phyloP scores from a whole-genome alignment of 2,797 vertebrate species.

The Danionella dracula region DNA sequence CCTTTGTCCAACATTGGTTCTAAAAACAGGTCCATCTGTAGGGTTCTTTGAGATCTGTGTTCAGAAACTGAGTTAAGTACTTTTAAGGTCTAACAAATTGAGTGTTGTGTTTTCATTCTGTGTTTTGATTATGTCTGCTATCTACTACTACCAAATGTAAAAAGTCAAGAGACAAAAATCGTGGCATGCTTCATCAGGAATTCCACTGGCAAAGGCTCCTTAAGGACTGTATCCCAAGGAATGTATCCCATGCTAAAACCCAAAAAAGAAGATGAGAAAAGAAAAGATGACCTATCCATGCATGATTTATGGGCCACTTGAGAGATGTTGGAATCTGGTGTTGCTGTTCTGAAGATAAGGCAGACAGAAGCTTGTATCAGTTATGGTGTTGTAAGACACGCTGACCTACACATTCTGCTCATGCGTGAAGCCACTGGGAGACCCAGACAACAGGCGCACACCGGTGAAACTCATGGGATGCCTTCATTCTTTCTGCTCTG shows the following conservation, averaged over 20 bases:
- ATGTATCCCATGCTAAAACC: neutral
- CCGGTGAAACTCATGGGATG: conserved; percentile 2
- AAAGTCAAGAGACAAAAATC: neutral
- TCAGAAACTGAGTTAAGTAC: no score
- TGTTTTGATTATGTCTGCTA: no score
- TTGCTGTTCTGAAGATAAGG: conserved; percentile 18
- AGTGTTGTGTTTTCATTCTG: no score
- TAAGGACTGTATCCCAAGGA: no score
- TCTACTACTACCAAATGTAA: no score
- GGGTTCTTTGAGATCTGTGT: no score
- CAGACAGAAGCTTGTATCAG: conserved; percentile 23
- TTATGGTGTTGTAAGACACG: conserved; percentile 23
- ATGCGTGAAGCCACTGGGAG: conserved; percentile 28
- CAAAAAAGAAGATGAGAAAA: conserved; percentile 11
- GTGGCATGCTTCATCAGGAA: neutral
- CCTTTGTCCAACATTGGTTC: no score
- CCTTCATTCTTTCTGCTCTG: conserved; percentile 13
- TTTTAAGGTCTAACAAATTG: no score
- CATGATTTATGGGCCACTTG: conserved; percentile 24
- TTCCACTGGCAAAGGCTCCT: neutral
- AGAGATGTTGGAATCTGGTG: conserved; percentile 11
- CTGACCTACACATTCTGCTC: conserved; percentile 32
- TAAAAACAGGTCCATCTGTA: no score
- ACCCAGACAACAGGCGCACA: conserved; percentile 21
- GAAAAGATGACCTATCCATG: conserved; percentile 17